Evolutionary conservation across 2,888 invertebrate genomes (phyloP), one percentile per base, ranked within the genome.

Genomic region (Eupsilia transversa): DNA sequence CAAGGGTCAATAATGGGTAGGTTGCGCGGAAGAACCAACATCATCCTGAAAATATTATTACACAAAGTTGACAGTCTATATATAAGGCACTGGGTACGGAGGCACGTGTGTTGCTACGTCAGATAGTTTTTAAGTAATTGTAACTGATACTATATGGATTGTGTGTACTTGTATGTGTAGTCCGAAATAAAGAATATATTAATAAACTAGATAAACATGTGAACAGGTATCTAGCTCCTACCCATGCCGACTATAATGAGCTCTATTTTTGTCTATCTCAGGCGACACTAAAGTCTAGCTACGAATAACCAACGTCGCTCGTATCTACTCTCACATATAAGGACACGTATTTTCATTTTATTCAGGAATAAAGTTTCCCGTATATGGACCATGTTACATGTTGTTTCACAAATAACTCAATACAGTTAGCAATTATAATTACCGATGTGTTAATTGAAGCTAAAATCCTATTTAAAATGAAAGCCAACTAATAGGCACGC

Each of bases 341-440:
- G 57, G 68, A 59, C 78, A 78, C 49, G 49, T 68, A 59, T 75
- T 52, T 77, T 41, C 35, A 23, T 27, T 77, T 23, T 35, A 67
- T 59, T 59, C 54, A 23, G 49, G 17, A 52, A 38, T 59, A 65
- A 46, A 61, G 20, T 75, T 56, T 56, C 46, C n/a, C 75, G 3
- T 76, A 20, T 74, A n/a, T n/a, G n/a, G n/a, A 33, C 17, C 14
- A 23, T 33, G 20, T 52, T 59, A 30, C 12, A 23, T 59, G 30
- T 46, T 46, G 17, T 46, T 69, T 54, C 30, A n/a, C 33, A 61
- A 78, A 61, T 49, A 79, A 43, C 33, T n/a, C n/a, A 41, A 69
- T 49, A 46, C 27, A 64, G n/a, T n/a, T n/a, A 63, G 7, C 4
- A 33, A 33, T 49, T 49, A 54, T 17, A 38, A 49, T 79, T 43